Conservation (phyloP, 2,888 invertebrate species). For the Chrysolina haemoptera region DNA sequence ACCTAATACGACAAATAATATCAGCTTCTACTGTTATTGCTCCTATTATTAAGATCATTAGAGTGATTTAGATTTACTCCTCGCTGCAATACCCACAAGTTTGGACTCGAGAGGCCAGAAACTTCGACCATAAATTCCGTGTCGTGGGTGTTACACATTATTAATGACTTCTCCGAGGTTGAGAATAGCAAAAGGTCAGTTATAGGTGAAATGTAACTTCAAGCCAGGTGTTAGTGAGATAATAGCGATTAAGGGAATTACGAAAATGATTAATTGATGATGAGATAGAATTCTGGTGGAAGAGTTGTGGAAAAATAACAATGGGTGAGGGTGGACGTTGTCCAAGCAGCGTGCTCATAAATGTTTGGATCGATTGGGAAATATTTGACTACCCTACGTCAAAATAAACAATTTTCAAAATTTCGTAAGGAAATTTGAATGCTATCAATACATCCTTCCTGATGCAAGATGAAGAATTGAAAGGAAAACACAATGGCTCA, state of each 20-base stretch:
- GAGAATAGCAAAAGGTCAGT: constrained; percentile 40
- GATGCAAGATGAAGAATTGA: too few relatives aligned
- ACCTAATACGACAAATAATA: constrained; percentile 19
- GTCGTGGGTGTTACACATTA: constrained; percentile 40
- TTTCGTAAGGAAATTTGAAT: too few relatives aligned
- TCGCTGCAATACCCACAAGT: constrained; percentile 41
- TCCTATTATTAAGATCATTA: constrained; percentile 43
- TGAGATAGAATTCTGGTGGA: not conserved
- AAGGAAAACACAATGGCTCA: too few relatives aligned
- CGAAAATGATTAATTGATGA: constrained; percentile 12
- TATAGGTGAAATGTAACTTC: constrained; percentile 38
- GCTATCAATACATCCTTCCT: too few relatives aligned
- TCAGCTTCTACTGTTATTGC: constrained; percentile 26
- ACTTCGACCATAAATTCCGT: constrained; percentile 44
- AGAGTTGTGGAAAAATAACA: not conserved
- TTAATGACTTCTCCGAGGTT: constrained; percentile 45
- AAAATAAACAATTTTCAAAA: too few relatives aligned
- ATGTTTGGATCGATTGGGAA: not conserved
- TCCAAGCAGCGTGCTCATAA: too few relatives aligned
- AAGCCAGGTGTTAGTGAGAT: constrained; percentile 42
- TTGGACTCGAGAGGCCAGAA: constrained; percentile 37
- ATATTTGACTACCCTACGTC: too few relatives aligned
- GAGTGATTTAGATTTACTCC: constrained; percentile 46
- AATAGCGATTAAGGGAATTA: constrained; percentile 18
- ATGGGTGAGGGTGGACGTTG: constrained; percentile 21